Evolutionary conservation across 2,888 invertebrate species (phyloP).

Genomic region (Oscheius sp.): DNA sequence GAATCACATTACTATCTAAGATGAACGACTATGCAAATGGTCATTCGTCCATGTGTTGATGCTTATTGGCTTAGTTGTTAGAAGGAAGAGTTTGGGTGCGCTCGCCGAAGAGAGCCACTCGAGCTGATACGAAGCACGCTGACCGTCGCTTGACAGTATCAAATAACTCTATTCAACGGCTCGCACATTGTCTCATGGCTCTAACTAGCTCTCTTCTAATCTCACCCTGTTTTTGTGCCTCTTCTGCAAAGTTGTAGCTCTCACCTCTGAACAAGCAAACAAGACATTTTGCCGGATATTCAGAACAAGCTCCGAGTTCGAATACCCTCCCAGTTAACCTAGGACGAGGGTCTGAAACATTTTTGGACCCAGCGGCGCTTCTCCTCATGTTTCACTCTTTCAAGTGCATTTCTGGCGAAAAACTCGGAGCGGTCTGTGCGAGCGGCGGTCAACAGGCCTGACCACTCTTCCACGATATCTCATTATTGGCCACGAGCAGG

Average conservation of each 20-base stretch:
- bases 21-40: background rate
- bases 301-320: background rate
- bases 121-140: slow-evolving; percentile 31
- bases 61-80: slow-evolving; percentile 37
- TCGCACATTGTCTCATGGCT: background rate
- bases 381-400: slow-evolving; percentile 37
- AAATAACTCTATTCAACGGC: slow-evolving; percentile 15
- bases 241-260: too few species aligned
- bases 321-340: slow-evolving; percentile 13
- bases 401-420: slow-evolving; percentile 38
- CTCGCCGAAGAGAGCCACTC: slow-evolving; percentile 32
- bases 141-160: slow-evolving; percentile 35
- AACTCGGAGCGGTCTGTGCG: slow-evolving; percentile 35
- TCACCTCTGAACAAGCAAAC: background rate
- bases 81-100: slow-evolving; percentile 32
- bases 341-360: slow-evolving; percentile 19
- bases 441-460: slow-evolving; percentile 33
- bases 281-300: slow-evolving; percentile 8
- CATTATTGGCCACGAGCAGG: slow-evolving; percentile 27
- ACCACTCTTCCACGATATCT: slow-evolving; percentile 31
- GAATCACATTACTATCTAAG: background rate
- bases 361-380: slow-evolving; percentile 26
- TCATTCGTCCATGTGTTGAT: slow-evolving; percentile 20
- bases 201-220: too few species aligned
- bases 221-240: too few species aligned